These are phyloP conservation scores for Lepus europaeus DNA, from an alignment of 2,113 vertebrate species.

Conservation along the genomic window DNA sequence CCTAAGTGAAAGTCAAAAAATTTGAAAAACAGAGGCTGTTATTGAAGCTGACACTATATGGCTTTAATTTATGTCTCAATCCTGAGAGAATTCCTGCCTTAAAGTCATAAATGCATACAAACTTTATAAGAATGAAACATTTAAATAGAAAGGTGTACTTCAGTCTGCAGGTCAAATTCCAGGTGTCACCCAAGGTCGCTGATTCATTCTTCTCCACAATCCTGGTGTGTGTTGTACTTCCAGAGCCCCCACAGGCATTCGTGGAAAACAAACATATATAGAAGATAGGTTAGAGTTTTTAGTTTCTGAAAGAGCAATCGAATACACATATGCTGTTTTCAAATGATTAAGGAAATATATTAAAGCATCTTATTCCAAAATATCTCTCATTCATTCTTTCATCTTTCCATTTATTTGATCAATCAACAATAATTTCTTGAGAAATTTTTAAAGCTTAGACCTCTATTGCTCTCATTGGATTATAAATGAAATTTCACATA, in stretches of 20 bases:
- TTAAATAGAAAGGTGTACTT: conserved; percentile 56
- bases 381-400: not conserved
- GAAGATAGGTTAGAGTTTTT: not conserved
- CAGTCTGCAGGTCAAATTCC: conserved; percentile 59
- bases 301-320: not conserved
- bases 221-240: not conserved
- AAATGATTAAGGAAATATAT: conserved; percentile 41
- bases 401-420: not conserved
- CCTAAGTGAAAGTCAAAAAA: conserved; percentile 75
- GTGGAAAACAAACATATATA: not conserved
- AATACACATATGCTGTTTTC: not conserved
- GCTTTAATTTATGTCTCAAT: conserved; percentile 76
- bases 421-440: not conserved
- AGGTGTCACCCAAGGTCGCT: conserved; percentile 46
- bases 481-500: conserved; percentile 25
- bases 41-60: conserved; percentile 74
- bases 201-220: not conserved
- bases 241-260: not conserved
- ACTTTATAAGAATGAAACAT: conserved; percentile 60
- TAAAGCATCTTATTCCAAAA: not conserved
- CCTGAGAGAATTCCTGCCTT: conserved; percentile 68
- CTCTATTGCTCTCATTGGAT: not conserved
- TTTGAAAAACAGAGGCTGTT: conserved; percentile 64
- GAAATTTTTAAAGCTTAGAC: not conserved
- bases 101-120: conserved; percentile 53